phyloP scores from a whole-genome alignment of 2,797 vertebrate species.

The Oryzias sinensis region DNA sequence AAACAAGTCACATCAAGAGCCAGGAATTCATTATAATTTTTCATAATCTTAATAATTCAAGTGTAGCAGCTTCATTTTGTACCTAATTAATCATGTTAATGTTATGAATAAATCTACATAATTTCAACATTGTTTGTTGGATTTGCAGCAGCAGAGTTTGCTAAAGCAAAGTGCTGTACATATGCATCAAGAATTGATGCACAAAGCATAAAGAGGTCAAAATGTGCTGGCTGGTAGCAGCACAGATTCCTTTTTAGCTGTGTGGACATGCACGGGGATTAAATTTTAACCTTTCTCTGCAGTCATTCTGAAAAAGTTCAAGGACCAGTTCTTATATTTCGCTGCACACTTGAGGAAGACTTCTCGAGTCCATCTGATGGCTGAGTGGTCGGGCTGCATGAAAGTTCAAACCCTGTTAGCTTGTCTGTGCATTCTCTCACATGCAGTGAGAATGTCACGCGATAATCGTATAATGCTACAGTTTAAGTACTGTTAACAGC shows the following conservation, averaged over 20 bases:
- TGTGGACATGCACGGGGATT: conserved; percentile 14
- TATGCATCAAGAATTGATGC: conserved; percentile 8
- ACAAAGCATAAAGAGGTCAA: conserved; percentile 15
- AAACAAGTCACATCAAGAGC: conserved; percentile 99
- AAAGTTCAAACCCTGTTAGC: neutral
- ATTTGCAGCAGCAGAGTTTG: conserved; percentile 78
- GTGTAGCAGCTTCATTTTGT: conserved; percentile 99
- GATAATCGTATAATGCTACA: neutral
- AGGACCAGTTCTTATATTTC: conserved; percentile 16
- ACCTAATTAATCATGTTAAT: conserved; percentile 99
- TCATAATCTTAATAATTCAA: conserved; percentile 99
- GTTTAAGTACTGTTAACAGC: conserved; percentile 16
- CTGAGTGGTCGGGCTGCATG: neutral
- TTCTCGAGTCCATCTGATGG: conserved; percentile 8
- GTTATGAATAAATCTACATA: conserved; percentile 99
- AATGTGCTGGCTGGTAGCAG: neutral
- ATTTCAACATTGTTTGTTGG: conserved; percentile 89
- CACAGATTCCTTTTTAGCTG: conserved; percentile 12
- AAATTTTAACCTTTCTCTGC: conserved; percentile 23
- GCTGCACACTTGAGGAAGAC: conserved; percentile 16
- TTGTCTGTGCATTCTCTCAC: neutral
- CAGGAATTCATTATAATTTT: conserved; percentile 99
- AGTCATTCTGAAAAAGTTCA: conserved; percentile 24
- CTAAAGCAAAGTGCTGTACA: conserved; percentile 28
- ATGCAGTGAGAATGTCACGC: neutral